phyloP scores from a whole-genome alignment of 2,113 vertebrate species.

The Reinhardtius hippoglossoides region DNA sequence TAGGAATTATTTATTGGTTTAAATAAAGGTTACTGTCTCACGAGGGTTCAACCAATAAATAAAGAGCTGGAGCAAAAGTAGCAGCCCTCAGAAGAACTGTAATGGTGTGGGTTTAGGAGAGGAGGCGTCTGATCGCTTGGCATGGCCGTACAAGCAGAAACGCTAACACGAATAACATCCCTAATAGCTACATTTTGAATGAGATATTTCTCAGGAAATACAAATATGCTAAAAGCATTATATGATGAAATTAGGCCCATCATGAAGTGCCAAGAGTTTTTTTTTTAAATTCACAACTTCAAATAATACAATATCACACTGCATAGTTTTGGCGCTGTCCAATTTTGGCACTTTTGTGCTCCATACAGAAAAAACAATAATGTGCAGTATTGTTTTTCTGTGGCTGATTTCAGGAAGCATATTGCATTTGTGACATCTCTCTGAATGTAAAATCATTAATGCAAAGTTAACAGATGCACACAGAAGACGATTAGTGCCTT shows the following conservation, averaged over 20 bases:
- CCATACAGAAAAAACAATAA: constrained; percentile 12
- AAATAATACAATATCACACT: neutral
- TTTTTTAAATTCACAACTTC: constrained; percentile 2
- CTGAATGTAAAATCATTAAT: constrained; percentile 29
- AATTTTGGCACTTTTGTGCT: constrained; percentile 64
- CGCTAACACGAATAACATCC: neutral
- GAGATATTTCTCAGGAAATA: constrained; percentile 28
- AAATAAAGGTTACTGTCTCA: constrained; percentile 22
- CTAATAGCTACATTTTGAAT: constrained; percentile 31
- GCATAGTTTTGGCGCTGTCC: constrained; percentile 70
- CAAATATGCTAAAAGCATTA: too few relatives aligned
- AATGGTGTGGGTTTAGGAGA: constrained; percentile 60
- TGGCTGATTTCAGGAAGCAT: constrained; percentile 47
- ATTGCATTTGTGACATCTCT: constrained; percentile 17
- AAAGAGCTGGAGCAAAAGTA: constrained; percentile 41
- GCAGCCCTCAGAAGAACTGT: constrained; percentile 60
- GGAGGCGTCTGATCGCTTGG: constrained; percentile 47
- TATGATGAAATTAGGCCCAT: constrained; percentile 2
- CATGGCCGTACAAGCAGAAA: constrained; percentile 39
- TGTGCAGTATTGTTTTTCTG: constrained; percentile 35
- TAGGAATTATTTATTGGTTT: constrained; percentile 22
- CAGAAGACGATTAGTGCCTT: constrained; percentile 10
- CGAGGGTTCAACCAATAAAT: constrained; percentile 2
- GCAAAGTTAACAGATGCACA: constrained; percentile 18
- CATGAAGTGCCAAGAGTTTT: constrained; percentile 40